Percentiles rank a stretch among this genome's conserved stretches.
These are phyloP conservation scores for Zaprionus ornatus DNA, from an alignment of 1,140 invertebrate genomes.

Conservation along the genomic window DNA sequence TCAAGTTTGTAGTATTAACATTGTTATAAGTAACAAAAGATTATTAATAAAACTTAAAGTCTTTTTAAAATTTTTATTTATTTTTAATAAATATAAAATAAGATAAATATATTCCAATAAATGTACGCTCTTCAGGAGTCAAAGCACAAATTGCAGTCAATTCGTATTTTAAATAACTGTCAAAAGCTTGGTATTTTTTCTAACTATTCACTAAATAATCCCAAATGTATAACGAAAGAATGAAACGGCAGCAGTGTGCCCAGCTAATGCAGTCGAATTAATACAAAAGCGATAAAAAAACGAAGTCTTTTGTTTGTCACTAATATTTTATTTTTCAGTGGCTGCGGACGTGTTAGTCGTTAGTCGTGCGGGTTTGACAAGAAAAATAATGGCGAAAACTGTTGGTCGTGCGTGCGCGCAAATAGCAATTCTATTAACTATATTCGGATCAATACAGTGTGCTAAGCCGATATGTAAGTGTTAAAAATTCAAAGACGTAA, in stretches of 20 bases:
- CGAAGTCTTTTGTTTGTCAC: slow-evolving; percentile 31
- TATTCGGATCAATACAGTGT: slow-evolving; percentile 49
- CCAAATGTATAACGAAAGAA: background rate
- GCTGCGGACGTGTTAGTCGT: slow-evolving; percentile 39
- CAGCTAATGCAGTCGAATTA: slow-evolving; percentile 6
- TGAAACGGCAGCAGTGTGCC: background rate
- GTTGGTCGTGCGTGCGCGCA: slow-evolving; percentile 71
- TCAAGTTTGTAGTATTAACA: too few species aligned
- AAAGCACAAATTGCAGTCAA: background rate
- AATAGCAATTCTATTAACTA: slow-evolving; percentile 63
- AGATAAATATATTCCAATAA: background rate
- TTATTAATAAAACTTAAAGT: background rate
- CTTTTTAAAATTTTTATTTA: background rate
- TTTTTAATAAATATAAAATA: too few species aligned
- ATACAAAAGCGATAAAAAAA: slow-evolving; percentile 10
- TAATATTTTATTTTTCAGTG: slow-evolving; percentile 55
- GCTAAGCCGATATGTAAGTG: slow-evolving; percentile 61
- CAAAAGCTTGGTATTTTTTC: background rate
- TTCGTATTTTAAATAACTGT: background rate
- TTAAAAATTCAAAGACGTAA: slow-evolving; percentile 4
- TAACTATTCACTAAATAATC: slow-evolving; percentile 11
- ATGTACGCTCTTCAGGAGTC: background rate
- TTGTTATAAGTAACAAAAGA: too few species aligned
- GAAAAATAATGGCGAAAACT: slow-evolving; percentile 73
- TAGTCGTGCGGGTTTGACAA: slow-evolving; percentile 45